Conservation (phyloP, 2,797 vertebrate genomes). For the Bucorvus abyssinicus region DNA sequence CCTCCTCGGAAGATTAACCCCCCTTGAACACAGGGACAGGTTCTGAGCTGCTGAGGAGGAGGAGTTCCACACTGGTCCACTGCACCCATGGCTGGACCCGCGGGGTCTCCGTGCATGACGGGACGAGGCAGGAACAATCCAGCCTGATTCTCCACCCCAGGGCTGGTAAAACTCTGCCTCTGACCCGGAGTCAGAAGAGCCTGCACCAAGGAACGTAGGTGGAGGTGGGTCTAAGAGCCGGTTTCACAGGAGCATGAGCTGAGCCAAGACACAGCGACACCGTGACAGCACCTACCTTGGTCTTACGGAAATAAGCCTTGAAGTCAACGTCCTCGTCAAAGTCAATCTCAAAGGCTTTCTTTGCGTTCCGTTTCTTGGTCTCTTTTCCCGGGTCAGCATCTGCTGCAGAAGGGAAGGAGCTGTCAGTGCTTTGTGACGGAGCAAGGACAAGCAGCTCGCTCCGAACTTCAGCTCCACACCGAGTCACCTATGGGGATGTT, state of each 20-base stretch:
- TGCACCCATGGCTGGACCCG: not conserved
- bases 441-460: not conserved
- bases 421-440: not conserved
- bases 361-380: conserved; percentile 77
- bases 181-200: not conserved
- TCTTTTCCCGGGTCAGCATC: not conserved
- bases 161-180: not conserved
- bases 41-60: not conserved
- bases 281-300: too few relatives aligned
- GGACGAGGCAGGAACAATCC: not conserved
- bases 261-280: not conserved
- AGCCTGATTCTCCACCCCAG: not conserved
- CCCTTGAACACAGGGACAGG: too few relatives aligned
- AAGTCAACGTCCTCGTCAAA: conserved; percentile 57
- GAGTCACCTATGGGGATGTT: not conserved
- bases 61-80: not conserved
- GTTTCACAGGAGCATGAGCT: not conserved
- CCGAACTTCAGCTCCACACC: not conserved
- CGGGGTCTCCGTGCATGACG: not conserved
- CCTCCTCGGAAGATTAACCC: not conserved
- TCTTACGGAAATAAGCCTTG: too few relatives aligned
- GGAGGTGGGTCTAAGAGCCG: not conserved
- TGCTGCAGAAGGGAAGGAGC: conserved; percentile 10
- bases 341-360: conserved; percentile 84
- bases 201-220: not conserved